Evolutionary conservation across 2,797 vertebrate species (phyloP), one percentile per base, ranked within the genome.

Genomic region (Chloroceryle amazona): DNA sequence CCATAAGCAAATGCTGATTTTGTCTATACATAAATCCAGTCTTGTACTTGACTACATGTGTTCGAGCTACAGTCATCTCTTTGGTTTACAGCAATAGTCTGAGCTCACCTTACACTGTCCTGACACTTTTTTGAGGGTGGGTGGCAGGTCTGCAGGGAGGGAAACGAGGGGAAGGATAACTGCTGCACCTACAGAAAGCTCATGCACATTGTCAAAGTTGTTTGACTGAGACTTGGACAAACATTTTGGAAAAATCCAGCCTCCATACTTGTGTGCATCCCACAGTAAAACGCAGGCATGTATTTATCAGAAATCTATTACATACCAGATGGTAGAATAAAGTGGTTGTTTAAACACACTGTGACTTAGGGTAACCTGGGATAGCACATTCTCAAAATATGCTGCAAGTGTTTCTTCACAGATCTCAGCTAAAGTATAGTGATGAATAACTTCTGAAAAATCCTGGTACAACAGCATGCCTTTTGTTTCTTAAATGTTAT

Each of bases 371-470:
- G 68, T 96, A 97, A 97, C 95, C 94, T 96, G 96, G 81, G 90
- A 96, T 93, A 96, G 79, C 97, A 96, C 94, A 85, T 97, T 97
- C 97, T 97, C 87, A 96, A 96, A 96, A 97, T 97, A 97, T 37
- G 89, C 78, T 1, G 51, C 93, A 87, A 95, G 90, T 96, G 90
- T 97, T 96, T 93, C 91, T 97, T 94, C 94, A 86, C 93, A 93
- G 90, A 96, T 97, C 89, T 89, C 82, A 91, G 91, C 82, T 92
- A 51, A 97, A 97, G 78, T 72, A 92, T 86, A 96, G 90, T 93
- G 92, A 80, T 67, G 93, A 96, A 94, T 88, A 94, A 93, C 79
- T 97, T 96, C 74, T 89, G 87, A 81, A 91, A 88, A 96, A 96
- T 94, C 63, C 78, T 87, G 79, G 79, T 81, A 90, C 61, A 65